phyloP scores from a whole-genome alignment of 2,888 invertebrate genomes.

The Teleiodes luculella region DNA sequence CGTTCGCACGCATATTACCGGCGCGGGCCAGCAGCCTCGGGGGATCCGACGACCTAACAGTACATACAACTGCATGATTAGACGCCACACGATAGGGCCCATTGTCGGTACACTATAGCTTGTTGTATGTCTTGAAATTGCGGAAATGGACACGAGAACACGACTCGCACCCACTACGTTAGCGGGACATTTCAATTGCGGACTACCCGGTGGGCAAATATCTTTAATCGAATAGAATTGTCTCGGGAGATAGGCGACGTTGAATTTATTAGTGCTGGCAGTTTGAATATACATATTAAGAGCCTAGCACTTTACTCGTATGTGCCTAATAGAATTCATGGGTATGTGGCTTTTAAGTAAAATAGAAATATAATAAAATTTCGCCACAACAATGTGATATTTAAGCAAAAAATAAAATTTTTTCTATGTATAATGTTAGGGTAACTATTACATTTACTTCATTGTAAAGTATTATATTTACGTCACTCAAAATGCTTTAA shows the following conservation, averaged over 20 bases:
- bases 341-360: too few species aligned
- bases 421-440: too few species aligned
- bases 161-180: constrained; percentile 66
- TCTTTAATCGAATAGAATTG: constrained; percentile 50
- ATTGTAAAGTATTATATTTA: neutral
- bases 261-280: constrained; percentile 28
- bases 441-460: neutral
- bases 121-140: constrained; percentile 73
- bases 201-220: constrained; percentile 55
- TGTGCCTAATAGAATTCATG: too few species aligned
- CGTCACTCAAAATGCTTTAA: neutral
- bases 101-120: constrained; percentile 76
- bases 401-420: too few species aligned
- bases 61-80: constrained; percentile 73
- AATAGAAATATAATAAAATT: too few species aligned
- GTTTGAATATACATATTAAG: constrained; percentile 10
- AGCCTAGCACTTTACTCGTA: neutral
- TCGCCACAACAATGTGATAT: too few species aligned
- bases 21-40: constrained; percentile 42
- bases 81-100: constrained; percentile 75
- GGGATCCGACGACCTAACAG: constrained; percentile 68
- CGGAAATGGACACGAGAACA: constrained; percentile 73
- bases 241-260: constrained; percentile 28
- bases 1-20: constrained; percentile 76
- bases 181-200: constrained; percentile 76